Evolutionary conservation across 2,888 invertebrate genomes (phyloP).

Genomic region (Caenorhabditis drosophilae): DNA sequence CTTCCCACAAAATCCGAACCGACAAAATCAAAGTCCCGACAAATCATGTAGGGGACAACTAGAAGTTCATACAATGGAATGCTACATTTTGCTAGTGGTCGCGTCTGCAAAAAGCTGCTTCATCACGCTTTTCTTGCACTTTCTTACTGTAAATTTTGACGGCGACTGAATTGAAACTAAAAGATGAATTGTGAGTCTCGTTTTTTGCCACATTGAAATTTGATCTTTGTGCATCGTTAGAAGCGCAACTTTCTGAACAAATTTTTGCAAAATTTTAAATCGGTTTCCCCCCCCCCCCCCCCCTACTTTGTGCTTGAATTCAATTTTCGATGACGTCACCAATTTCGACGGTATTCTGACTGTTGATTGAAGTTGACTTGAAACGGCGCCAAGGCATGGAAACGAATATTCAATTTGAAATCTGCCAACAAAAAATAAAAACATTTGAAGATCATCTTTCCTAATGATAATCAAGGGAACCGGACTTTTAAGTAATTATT

Average conservation of each 20-base stretch:
- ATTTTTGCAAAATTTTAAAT: background rate
- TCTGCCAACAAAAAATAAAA: slow-evolving; percentile 22
- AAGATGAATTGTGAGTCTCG: slow-evolving; percentile 17
- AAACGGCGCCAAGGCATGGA: slow-evolving; percentile 41
- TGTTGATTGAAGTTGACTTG: slow-evolving; percentile 19
- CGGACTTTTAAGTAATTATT: no score
- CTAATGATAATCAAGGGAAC: background rate
- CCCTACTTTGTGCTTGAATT: slow-evolving; percentile 38
- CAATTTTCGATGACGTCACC: slow-evolving; percentile 18
- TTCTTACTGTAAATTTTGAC: slow-evolving; percentile 22
- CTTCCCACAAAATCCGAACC: slow-evolving; percentile 40
- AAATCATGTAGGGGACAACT: slow-evolving; percentile 40
- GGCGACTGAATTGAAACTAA: slow-evolving; percentile 16
- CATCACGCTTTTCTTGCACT: no score
- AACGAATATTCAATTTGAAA: slow-evolving; percentile 44
- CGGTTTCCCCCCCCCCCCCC: background rate
- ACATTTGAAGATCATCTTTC: background rate
- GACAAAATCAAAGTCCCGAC: slow-evolving; percentile 39
- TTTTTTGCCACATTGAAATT: slow-evolving; percentile 15
- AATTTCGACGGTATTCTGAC: slow-evolving; percentile 27
- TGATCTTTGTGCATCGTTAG: slow-evolving; percentile 28
- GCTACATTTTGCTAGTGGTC: slow-evolving; percentile 37
- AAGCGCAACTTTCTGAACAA: slow-evolving; percentile 20
- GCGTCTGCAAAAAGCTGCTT: slow-evolving; percentile 36
- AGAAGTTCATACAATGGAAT: slow-evolving; percentile 40